These are phyloP conservation scores for Aleiodes alternator DNA, from an alignment of 2,888 invertebrate species.

Conservation along the genomic window DNA sequence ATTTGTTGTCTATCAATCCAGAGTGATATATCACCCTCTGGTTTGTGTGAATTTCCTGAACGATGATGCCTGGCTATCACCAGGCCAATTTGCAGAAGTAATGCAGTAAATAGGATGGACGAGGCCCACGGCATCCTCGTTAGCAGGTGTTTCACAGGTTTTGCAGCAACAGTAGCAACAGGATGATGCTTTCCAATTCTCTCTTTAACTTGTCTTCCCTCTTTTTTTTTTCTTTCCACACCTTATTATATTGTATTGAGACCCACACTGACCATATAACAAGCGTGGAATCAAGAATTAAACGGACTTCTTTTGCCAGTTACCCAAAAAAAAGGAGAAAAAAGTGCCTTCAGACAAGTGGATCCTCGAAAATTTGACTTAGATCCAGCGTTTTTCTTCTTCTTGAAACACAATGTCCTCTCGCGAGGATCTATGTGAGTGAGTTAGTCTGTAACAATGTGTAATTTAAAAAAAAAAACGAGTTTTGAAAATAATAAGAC, in stretches of 20 bases:
- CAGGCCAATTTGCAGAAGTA: constrained; percentile 60
- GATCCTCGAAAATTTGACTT: neutral
- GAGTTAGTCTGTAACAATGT: too few species aligned
- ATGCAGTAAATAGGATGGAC: constrained; percentile 63
- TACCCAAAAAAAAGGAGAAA: too few species aligned
- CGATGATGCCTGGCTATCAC: constrained; percentile 68
- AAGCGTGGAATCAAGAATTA: constrained; percentile 63
- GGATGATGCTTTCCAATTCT: constrained; percentile 36
- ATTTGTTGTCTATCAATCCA: constrained; percentile 96
- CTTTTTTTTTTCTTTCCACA: constrained; percentile 6
- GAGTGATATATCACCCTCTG: constrained; percentile 83
- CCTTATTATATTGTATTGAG: neutral
- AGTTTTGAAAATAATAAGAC: neutral
- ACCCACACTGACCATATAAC: constrained; percentile 37
- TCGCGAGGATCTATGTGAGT: too few species aligned
- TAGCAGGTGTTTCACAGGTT: constrained; percentile 47
- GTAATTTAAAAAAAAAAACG: constrained; percentile 6
- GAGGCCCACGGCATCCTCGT: constrained; percentile 68
- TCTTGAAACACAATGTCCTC: too few species aligned
- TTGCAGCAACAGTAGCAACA: constrained; percentile 23
- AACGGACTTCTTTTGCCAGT: constrained; percentile 51
- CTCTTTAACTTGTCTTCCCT: constrained; percentile 27
- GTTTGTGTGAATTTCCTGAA: constrained; percentile 68
- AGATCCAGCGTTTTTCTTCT: too few species aligned
- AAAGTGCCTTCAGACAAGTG: too few species aligned